These are phyloP conservation scores for Cephus sareptanus DNA, from an alignment of 2,888 invertebrate species.

Conservation along the genomic window DNA sequence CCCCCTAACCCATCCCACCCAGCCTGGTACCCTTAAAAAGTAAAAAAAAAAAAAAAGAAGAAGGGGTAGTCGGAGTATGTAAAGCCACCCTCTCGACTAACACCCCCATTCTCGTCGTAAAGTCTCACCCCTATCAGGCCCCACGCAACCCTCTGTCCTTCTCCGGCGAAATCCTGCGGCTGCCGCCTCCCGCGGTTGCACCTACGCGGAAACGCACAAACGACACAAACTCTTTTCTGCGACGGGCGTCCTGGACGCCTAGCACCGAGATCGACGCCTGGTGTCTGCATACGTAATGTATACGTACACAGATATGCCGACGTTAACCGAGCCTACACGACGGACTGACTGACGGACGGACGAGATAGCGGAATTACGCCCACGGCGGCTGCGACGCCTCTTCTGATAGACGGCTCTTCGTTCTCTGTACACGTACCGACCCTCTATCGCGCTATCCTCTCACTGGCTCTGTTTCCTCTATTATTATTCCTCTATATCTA, in stretches of 20 bases:
- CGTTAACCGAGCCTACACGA: conserved; percentile 9
- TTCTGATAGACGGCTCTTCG: background rate
- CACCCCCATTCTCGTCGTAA: background rate
- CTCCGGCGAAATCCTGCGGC: background rate
- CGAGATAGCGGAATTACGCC: conserved; percentile 51
- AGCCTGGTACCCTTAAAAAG: background rate
- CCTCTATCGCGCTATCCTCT: background rate
- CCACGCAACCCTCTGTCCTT: background rate
- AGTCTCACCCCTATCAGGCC: background rate
- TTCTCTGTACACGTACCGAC: conserved; percentile 13
- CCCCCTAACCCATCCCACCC: background rate
- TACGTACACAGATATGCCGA: background rate
- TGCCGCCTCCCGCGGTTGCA: no score
- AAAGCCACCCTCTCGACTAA: background rate
- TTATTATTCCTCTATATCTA: no score
- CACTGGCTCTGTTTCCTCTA: background rate
- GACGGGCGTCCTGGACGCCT: background rate
- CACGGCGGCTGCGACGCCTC: conserved; percentile 39
- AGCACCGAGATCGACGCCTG: background rate
- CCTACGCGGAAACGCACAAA: background rate
- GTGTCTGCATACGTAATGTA: background rate
- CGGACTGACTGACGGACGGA: conserved; percentile 29
- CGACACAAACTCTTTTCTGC: background rate
- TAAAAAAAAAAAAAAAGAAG: background rate
- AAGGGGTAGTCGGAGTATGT: background rate